Percentiles rank a stretch among this genome's conserved stretches.
phyloP scores from a whole-genome alignment of 2,888 invertebrate genomes.

The Chymomyza amoena region DNA sequence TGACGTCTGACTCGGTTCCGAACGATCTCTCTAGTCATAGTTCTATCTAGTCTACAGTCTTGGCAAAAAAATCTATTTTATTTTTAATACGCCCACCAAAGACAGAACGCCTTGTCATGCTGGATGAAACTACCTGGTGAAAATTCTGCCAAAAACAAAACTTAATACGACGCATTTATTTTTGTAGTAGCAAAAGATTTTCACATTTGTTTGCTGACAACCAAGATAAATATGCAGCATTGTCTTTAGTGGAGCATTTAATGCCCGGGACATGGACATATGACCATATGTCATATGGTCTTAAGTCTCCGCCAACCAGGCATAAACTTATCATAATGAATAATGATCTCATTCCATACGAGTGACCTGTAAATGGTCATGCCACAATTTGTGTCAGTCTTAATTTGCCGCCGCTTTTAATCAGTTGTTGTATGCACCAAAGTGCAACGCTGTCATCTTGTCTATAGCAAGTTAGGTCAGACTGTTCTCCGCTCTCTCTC shows the following conservation, averaged over 20 bases:
- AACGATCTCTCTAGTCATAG: neutral
- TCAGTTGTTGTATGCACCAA: neutral
- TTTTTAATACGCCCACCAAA: constrained; percentile 37
- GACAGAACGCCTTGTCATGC: neutral
- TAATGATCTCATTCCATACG: neutral
- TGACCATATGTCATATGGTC: constrained; percentile 38
- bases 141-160: constrained; percentile 50
- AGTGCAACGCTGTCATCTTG: neutral
- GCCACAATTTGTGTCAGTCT: constrained; percentile 1
- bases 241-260: constrained; percentile 10
- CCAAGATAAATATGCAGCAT: constrained; percentile 52
- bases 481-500: too few species aligned
- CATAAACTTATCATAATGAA: neutral
- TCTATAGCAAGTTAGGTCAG: neutral
- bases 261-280: constrained; percentile 7
- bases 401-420: neutral
- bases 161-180: constrained; percentile 39
- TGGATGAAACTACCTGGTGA: constrained; percentile 54
- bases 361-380: neutral
- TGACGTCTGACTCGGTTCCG: neutral
- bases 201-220: constrained; percentile 59
- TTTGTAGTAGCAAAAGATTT: constrained; percentile 33
- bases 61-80: neutral
- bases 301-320: constrained; percentile 9
- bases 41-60: too few species aligned